These are phyloP conservation scores for Stegostoma tigrinum DNA, from an alignment of 2,113 vertebrate species.

Conservation along the genomic window DNA sequence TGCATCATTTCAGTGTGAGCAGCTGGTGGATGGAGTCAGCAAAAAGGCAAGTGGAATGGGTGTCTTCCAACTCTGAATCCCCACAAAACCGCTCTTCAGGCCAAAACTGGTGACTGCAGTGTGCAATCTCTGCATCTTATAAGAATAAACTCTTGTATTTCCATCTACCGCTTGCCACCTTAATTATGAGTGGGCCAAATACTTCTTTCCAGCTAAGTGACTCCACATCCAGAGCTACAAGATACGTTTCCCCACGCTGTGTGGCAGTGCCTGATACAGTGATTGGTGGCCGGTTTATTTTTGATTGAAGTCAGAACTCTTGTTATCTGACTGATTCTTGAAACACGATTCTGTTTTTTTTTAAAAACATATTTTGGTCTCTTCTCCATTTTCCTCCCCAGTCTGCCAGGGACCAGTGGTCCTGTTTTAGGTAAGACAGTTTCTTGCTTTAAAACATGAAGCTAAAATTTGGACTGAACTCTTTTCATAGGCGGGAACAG, in stretches of 20 bases:
- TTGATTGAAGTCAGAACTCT: neutral
- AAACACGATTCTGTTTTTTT: neutral
- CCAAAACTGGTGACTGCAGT: neutral
- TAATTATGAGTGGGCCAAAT: neutral
- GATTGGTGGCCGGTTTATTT: neutral
- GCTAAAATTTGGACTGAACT: neutral
- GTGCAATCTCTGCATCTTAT: neutral
- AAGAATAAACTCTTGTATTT: neutral
- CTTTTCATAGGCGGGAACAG: neutral
- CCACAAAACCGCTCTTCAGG: neutral
- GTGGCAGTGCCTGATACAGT: neutral
- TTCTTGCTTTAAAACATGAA: neutral
- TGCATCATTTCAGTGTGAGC: neutral
- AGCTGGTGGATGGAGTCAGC: neutral
- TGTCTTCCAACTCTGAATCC: neutral
- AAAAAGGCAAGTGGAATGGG: neutral
- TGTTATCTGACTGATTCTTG: neutral
- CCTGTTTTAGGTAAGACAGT: neutral
- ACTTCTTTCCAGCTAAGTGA: neutral
- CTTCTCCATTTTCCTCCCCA: neutral
- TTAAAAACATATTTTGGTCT: neutral
- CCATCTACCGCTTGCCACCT: too few relatives aligned
- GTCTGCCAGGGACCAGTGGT: neutral
- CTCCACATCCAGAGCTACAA: neutral
- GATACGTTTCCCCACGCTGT: neutral